phyloP scores from a whole-genome alignment of 2,797 vertebrate species.

The Scarus forsteni region DNA sequence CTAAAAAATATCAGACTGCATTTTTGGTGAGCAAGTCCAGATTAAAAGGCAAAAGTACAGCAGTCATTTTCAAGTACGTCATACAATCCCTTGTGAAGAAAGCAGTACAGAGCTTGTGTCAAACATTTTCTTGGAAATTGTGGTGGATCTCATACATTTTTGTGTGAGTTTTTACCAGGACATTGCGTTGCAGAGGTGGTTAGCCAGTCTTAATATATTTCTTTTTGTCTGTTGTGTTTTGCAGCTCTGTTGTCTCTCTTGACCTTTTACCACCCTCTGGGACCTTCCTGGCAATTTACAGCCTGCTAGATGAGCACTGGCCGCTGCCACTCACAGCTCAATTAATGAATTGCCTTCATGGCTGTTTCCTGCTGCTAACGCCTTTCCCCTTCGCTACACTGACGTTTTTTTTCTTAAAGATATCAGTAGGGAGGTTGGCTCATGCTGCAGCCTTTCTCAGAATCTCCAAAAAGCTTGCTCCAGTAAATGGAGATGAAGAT shows the following conservation, averaged over 20 bases:
- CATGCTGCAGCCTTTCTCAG: constrained; percentile 33
- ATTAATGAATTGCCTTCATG: constrained; percentile 21
- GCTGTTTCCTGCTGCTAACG: constrained; percentile 20
- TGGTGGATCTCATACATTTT: too few relatives aligned
- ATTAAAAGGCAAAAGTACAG: too few relatives aligned
- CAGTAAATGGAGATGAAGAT: constrained; percentile 10
- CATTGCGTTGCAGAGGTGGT: too few relatives aligned
- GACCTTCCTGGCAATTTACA: constrained; percentile 33
- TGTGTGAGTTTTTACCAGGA: too few relatives aligned
- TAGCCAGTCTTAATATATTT: too few relatives aligned
- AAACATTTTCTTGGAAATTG: too few relatives aligned
- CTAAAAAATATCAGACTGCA: too few relatives aligned
- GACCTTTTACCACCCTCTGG: constrained; percentile 18
- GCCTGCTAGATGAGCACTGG: constrained; percentile 17
- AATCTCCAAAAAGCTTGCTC: constrained; percentile 23
- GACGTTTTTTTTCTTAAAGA: constrained; percentile 6
- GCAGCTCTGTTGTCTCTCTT: constrained; percentile 2
- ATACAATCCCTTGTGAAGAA: too few relatives aligned
- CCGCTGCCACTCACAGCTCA: constrained; percentile 13
- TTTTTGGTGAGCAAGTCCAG: too few relatives aligned
- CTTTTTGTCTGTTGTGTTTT: not conserved
- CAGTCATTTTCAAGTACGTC: too few relatives aligned
- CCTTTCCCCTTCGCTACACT: constrained; percentile 9
- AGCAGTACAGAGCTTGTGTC: too few relatives aligned
- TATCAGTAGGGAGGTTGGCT: constrained; percentile 27